phyloP scores from a whole-genome alignment of 2,797 vertebrate genomes.

The Sebastes ruberrimus region DNA sequence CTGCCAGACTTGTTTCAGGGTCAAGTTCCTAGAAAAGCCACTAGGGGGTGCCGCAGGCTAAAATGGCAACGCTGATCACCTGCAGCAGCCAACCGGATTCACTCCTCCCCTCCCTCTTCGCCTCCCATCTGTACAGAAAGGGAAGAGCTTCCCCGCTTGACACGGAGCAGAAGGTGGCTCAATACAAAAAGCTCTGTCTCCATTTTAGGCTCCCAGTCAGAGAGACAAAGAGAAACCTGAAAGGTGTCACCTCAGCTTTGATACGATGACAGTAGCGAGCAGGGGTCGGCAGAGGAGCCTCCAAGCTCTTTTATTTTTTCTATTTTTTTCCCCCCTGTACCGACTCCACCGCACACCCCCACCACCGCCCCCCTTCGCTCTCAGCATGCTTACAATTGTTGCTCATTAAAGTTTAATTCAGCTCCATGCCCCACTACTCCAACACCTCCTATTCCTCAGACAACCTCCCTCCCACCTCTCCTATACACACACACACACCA shows the following conservation, averaged over 20 bases:
- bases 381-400: slow-evolving; percentile 86
- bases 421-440: slow-evolving; percentile 69
- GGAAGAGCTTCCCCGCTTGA: slow-evolving; percentile 60
- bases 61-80: slow-evolving; percentile 51
- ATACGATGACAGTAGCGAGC: slow-evolving; percentile 62
- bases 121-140: slow-evolving; percentile 35
- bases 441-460: slow-evolving; percentile 71
- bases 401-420: slow-evolving; percentile 87
- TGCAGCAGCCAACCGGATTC: slow-evolving; percentile 44
- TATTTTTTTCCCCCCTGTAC: slow-evolving; percentile 20
- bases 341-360: slow-evolving; percentile 34
- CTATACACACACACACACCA: slow-evolving; percentile 43
- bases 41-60: slow-evolving; percentile 75
- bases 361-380: slow-evolving; percentile 48
- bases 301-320: slow-evolving; percentile 63
- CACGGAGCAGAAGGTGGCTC: slow-evolving; percentile 74
- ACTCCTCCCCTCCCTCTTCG: slow-evolving; percentile 2
- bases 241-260: slow-evolving; percentile 77
- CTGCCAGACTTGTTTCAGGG: slow-evolving; percentile 40
- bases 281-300: slow-evolving; percentile 60
- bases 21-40: slow-evolving; percentile 54
- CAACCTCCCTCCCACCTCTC: slow-evolving; percentile 53
- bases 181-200: slow-evolving; percentile 66
- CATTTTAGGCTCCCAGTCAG: slow-evolving; percentile 60
- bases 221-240: slow-evolving; percentile 71